These are phyloP conservation scores for Austrofundulus limnaeus DNA, from an alignment of 2,113 vertebrate species.

Conservation along the genomic window DNA sequence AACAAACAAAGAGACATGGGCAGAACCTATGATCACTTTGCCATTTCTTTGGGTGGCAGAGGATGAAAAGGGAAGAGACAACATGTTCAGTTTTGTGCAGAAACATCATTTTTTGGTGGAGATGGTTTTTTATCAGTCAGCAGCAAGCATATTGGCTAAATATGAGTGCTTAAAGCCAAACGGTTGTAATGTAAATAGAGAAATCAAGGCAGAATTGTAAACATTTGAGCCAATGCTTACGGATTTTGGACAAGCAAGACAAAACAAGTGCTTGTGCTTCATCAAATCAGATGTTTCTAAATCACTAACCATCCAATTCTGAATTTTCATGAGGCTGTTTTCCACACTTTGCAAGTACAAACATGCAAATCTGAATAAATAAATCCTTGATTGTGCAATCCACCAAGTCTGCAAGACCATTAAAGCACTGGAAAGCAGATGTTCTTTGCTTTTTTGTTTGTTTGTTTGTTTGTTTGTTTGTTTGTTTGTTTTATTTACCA, in stretches of 20 bases:
- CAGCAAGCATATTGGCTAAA: slow-evolving; percentile 20
- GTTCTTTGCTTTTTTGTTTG: slow-evolving; percentile 34
- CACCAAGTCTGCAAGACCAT: slow-evolving; percentile 33
- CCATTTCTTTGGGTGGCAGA: too few relatives aligned
- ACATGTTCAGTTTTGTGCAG: slow-evolving; percentile 47
- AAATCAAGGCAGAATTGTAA: slow-evolving; percentile 34
- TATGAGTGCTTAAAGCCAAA: slow-evolving; percentile 34
- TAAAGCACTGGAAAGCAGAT: slow-evolving; percentile 43
- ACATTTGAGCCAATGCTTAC: slow-evolving; percentile 32
- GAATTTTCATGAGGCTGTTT: slow-evolving; percentile 41
- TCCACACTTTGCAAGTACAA: background rate
- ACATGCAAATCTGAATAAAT: slow-evolving; percentile 24
- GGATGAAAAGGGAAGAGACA: slow-evolving; percentile 1
- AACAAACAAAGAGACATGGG: too few relatives aligned
- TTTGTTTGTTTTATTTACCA: slow-evolving; percentile 24
- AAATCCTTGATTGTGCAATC: slow-evolving; percentile 28
- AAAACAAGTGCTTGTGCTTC: slow-evolving; percentile 38
- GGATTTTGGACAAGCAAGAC: slow-evolving; percentile 19
- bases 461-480: too few relatives aligned
- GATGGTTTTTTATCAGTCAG: slow-evolving; percentile 49
- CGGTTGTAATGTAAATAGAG: slow-evolving; percentile 27
- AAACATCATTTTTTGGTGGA: slow-evolving; percentile 32
- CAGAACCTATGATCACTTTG: too few relatives aligned
- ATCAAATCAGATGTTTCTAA: slow-evolving; percentile 34
- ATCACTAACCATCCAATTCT: slow-evolving; percentile 24